Conservation (phyloP, 1,140 invertebrate species). For the Drosophila punjabiensis region DNA sequence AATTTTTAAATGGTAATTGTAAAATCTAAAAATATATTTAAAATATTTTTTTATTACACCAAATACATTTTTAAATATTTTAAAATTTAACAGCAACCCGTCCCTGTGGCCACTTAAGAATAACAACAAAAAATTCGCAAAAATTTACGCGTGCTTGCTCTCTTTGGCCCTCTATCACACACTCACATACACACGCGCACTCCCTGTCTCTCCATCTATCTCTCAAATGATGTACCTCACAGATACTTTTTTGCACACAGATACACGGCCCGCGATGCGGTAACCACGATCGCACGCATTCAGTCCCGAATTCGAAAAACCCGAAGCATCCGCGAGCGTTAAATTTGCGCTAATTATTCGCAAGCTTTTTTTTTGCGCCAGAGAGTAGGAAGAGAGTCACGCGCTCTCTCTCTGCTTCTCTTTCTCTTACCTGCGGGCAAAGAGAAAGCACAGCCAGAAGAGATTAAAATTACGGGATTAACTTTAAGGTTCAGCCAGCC, state of each 20-base stretch:
- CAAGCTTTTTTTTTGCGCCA: constrained; percentile 58
- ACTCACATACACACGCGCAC: not conserved
- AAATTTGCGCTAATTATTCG: constrained; percentile 81
- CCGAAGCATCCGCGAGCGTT: constrained; percentile 64
- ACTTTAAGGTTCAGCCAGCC: constrained; percentile 46
- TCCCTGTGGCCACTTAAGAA: constrained; percentile 18
- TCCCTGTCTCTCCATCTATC: constrained; percentile 2
- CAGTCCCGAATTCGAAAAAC: constrained; percentile 48
- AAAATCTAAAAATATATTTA: too few species aligned
- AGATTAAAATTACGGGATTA: constrained; percentile 14
- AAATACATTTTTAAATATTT: not conserved
- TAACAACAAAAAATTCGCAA: constrained; percentile 20
- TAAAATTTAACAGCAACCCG: not conserved
- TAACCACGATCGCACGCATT: constrained; percentile 72
- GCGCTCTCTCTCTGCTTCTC: not conserved
- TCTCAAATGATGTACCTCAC: constrained; percentile 58
- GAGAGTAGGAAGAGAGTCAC: not conserved
- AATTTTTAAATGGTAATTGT: too few species aligned
- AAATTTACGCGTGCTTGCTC: constrained; percentile 28
- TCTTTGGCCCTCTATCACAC: constrained; percentile 3
- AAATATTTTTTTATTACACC: too few species aligned
- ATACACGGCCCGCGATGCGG: constrained; percentile 32
- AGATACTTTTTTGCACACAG: constrained; percentile 49
- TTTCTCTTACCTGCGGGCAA: constrained; percentile 37
- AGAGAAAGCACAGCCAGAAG: constrained; percentile 36